Conservation (phyloP, 23 tunicate genomes). For the Clavelina lepadiformis region DNA sequence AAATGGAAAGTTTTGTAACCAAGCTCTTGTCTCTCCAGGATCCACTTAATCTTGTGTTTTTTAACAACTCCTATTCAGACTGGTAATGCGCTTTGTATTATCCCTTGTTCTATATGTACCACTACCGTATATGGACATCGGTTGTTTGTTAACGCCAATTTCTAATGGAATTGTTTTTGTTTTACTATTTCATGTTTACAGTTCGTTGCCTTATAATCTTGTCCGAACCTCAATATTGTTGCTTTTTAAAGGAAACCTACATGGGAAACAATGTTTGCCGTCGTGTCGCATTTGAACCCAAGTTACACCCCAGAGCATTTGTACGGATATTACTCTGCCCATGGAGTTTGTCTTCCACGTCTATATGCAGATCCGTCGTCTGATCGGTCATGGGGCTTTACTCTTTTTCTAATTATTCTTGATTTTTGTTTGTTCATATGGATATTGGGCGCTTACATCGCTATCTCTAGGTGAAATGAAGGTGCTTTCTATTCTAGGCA, state of each 20-base stretch:
- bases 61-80: too few relatives aligned
- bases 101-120: too few relatives aligned
- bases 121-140: too few relatives aligned
- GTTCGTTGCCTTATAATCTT: too few relatives aligned
- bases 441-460: conserved; percentile 41
- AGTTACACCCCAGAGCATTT: conserved; percentile 14
- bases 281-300: not conserved
- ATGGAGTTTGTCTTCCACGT: conserved; percentile 78
- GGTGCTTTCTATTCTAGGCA: not conserved
- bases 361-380: conserved; percentile 43
- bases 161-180: too few relatives aligned
- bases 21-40: conserved; percentile 18
- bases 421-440: conserved; percentile 56
- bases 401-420: conserved; percentile 40
- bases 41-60: not conserved
- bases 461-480: conserved; percentile 43
- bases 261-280: conserved; percentile 10
- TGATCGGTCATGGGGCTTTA: conserved; percentile 72
- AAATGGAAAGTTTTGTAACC: not conserved
- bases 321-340: conserved; percentile 84
- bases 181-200: too few relatives aligned
- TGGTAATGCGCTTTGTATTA: too few relatives aligned
- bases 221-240: conserved; percentile 7
- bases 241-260: conserved; percentile 11
- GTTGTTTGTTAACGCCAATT: too few relatives aligned